Conservation (phyloP, 2,888 invertebrate genomes). For the Margaritifera margaritifera region DNA sequence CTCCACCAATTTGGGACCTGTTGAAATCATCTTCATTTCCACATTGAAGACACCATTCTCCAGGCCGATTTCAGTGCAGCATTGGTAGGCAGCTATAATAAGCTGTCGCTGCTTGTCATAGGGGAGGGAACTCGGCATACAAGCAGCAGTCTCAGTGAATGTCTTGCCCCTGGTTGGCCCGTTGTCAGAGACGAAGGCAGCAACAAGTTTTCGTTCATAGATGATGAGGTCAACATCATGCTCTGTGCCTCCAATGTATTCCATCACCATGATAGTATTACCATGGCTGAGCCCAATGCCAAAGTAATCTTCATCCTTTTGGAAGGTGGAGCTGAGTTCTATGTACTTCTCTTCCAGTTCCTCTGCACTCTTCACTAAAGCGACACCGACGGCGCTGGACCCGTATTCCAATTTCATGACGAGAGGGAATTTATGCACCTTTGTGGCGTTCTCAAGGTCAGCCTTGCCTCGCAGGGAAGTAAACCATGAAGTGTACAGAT, state of each 20-base stretch:
- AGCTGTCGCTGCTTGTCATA: slow-evolving; percentile 39
- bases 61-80: slow-evolving; percentile 46
- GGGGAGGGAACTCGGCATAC: slow-evolving; percentile 44
- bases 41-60: slow-evolving; percentile 48
- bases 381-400: slow-evolving; percentile 52
- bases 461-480: slow-evolving; percentile 15
- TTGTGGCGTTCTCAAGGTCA: slow-evolving; percentile 22
- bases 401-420: slow-evolving; percentile 54
- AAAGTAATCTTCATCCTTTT: slow-evolving; percentile 35
- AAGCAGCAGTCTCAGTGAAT: slow-evolving; percentile 44
- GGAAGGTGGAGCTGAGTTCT: slow-evolving; percentile 21
- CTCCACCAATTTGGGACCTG: slow-evolving; percentile 52
- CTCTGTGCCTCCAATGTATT: slow-evolving; percentile 44
- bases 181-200: slow-evolving; percentile 55
- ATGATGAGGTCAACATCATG: slow-evolving; percentile 57
- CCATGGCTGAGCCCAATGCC: slow-evolving; percentile 50
- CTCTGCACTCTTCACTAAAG: slow-evolving; percentile 31
- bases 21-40: slow-evolving; percentile 48
- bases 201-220: slow-evolving; percentile 43
- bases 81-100: slow-evolving; percentile 42
- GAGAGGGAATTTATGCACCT: slow-evolving; percentile 26
- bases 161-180: slow-evolving; percentile 39
- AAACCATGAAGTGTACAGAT: slow-evolving; percentile 36
- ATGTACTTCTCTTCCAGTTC: slow-evolving; percentile 31
- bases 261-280: slow-evolving; percentile 45